A percentile compares a stretch with the other conserved stretches of the same genome.
These are phyloP conservation scores for Brachionus paranguensis DNA, from an alignment of 1,140 invertebrate species.

Conservation along the genomic window DNA sequence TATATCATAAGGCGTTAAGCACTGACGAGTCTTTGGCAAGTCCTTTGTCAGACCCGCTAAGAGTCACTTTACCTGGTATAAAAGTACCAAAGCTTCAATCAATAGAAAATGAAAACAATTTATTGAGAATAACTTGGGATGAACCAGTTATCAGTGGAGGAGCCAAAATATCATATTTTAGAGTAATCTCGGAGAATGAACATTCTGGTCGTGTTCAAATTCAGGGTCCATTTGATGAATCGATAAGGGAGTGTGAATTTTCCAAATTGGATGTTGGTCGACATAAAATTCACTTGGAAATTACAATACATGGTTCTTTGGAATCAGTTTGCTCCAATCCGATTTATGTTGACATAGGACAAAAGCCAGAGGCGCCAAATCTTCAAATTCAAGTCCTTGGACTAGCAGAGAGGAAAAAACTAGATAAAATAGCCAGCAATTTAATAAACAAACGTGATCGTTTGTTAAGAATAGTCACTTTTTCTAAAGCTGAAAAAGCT, in stretches of 20 bases:
- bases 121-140: conserved; percentile 51
- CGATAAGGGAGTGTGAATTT: conserved; percentile 25
- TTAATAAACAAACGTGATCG: conserved; percentile 54
- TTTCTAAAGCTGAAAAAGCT: conserved; percentile 37
- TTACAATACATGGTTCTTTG: conserved; percentile 49
- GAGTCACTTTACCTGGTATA: conserved; percentile 52
- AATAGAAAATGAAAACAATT: conserved; percentile 48
- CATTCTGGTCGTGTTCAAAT: neutral
- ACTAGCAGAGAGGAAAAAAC: conserved; percentile 49
- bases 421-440: conserved; percentile 53
- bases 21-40: conserved; percentile 50
- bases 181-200: conserved; percentile 43
- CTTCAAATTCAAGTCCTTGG: conserved; percentile 52
- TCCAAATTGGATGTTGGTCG: neutral
- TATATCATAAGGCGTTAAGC: conserved; percentile 48
- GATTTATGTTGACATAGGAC: conserved; percentile 48
- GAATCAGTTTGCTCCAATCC: conserved; percentile 49
- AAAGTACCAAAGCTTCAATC: conserved; percentile 46
- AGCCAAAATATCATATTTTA: conserved; percentile 54
- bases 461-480: conserved; percentile 41
- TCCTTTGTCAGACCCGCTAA: conserved; percentile 51
- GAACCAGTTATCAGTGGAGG: conserved; percentile 50
- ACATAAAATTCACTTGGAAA: conserved; percentile 37
- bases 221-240: conserved; percentile 9
- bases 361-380: conserved; percentile 50